Conservation (phyloP, 2,113 vertebrate species). For the Dunckerocampus dactyliophorus region DNA sequence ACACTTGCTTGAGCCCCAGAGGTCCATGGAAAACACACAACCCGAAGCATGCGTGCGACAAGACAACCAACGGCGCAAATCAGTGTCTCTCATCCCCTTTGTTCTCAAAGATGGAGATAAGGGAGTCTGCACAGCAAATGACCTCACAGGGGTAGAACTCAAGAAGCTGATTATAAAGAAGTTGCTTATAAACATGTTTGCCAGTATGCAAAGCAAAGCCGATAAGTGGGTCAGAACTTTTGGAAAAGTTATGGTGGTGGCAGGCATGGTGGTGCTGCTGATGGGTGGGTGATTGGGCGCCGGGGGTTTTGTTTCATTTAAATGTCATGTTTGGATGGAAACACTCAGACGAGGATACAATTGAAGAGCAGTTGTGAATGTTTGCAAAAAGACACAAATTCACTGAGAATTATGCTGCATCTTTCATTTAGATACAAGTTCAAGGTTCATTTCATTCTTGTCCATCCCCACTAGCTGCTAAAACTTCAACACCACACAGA, state of each 20-base stretch:
- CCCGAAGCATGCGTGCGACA: slow-evolving; percentile 13
- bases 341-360: slow-evolving; percentile 22
- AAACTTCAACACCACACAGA: not conserved
- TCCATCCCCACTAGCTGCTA: not conserved
- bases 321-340: slow-evolving; percentile 21
- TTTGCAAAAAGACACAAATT: not conserved
- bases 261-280: not conserved
- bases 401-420: not conserved
- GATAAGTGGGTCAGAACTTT: slow-evolving; percentile 63
- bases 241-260: slow-evolving; percentile 34
- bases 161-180: slow-evolving; percentile 57
- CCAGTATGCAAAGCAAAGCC: slow-evolving; percentile 48
- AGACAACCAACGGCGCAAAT: slow-evolving; percentile 48
- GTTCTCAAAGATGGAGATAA: slow-evolving; percentile 53
- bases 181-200: slow-evolving; percentile 57
- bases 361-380: not conserved
- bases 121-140: slow-evolving; percentile 36
- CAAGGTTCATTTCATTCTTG: no score
- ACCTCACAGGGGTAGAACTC: slow-evolving; percentile 52
- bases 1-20: slow-evolving; percentile 53
- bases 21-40: slow-evolving; percentile 41
- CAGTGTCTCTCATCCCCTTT: slow-evolving; percentile 53
- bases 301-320: slow-evolving; percentile 9
- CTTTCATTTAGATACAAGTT: not conserved
- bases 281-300: no score